Evolutionary conservation across 2,888 invertebrate species (phyloP).

Genomic region (Meteorus colon): DNA sequence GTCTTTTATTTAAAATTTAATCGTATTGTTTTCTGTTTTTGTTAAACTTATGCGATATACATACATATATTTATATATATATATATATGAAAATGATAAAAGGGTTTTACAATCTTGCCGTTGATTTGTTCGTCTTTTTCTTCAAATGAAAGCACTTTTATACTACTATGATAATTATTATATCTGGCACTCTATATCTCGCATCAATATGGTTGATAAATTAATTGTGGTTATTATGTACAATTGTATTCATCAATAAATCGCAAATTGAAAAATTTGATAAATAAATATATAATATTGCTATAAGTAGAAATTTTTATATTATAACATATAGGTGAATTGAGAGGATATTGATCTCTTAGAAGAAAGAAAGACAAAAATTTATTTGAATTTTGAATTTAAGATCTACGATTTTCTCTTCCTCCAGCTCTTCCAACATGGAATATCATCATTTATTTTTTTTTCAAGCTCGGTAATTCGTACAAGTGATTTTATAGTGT

Average conservation of each 20-base stretch:
- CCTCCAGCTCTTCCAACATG: neutral
- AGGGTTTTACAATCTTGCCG: constrained; percentile 9
- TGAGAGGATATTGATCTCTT: neutral
- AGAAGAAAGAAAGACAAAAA: neutral
- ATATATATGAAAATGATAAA: constrained; percentile 18
- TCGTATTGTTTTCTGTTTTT: constrained; percentile 7
- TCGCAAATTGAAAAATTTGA: neutral
- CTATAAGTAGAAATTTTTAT: neutral
- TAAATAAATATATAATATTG: constrained; percentile 4
- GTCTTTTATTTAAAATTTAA: constrained; percentile 8
- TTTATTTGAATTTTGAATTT: neutral
- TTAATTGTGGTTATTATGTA: constrained; percentile 3
- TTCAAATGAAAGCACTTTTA: neutral
- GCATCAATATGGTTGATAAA: neutral
- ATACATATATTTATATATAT: no score
- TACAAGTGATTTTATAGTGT: neutral
- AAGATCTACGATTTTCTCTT: neutral
- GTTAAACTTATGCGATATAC: neutral
- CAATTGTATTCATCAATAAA: constrained; percentile 12
- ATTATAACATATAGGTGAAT: neutral
- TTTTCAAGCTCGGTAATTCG: constrained; percentile 5
- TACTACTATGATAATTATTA: constrained; percentile 5
- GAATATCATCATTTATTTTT: neutral
- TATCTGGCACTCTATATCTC: neutral
- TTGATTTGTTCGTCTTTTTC: neutral